Percentiles rank a stretch among this genome's conserved stretches.
These are phyloP conservation scores for Atopsyche davidsoni DNA, from an alignment of 1,140 invertebrate species.

Conservation along the genomic window DNA sequence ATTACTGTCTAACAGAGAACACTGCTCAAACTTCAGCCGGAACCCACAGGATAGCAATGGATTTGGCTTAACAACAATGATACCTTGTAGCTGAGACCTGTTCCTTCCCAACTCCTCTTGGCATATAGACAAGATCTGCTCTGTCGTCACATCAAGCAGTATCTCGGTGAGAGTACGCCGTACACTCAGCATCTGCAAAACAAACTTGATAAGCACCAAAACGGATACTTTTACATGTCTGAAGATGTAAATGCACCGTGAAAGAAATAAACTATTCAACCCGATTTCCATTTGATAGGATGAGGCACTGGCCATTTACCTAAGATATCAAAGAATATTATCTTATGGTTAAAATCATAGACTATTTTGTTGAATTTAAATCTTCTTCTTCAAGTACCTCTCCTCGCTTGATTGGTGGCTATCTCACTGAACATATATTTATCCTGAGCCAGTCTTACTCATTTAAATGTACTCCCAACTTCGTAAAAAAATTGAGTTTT, in stretches of 20 bases:
- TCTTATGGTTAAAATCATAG: too few relatives aligned
- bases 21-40: neutral
- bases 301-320: too few relatives aligned
- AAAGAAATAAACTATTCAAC: too few relatives aligned
- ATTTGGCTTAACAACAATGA: slow-evolving; percentile 26
- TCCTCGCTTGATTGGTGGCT: too few relatives aligned
- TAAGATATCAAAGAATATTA: too few relatives aligned
- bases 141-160: slow-evolving; percentile 86
- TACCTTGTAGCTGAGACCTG: slow-evolving; percentile 47
- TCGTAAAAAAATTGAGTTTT: too few relatives aligned
- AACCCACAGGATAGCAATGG: neutral
- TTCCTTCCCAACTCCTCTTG: slow-evolving; percentile 57
- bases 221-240: slow-evolving; percentile 3
- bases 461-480: too few relatives aligned
- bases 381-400: too few relatives aligned
- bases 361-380: too few relatives aligned
- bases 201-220: slow-evolving; percentile 30
- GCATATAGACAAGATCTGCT: slow-evolving; percentile 77
- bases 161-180: slow-evolving; percentile 84
- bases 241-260: neutral
- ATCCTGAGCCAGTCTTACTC: too few relatives aligned
- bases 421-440: too few relatives aligned
- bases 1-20: neutral
- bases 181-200: slow-evolving; percentile 78
- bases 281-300: too few relatives aligned